Percentiles rank a stretch among this genome's conserved stretches.
Conservation (phyloP, 1,140 invertebrate genomes). For the Elymnias hypermnestra region DNA sequence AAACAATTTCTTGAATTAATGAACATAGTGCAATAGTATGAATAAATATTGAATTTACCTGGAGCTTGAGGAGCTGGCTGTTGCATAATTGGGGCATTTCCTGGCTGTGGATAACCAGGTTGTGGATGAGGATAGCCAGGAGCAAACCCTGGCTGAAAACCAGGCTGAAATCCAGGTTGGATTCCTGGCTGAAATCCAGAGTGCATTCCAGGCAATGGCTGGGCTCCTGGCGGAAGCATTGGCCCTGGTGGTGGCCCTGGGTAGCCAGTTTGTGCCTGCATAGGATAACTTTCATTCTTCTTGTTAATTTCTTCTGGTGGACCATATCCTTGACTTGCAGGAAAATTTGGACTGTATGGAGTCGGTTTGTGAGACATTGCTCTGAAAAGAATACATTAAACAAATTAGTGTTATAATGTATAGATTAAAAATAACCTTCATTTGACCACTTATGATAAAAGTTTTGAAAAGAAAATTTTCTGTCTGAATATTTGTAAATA, state of each 20-base stretch:
- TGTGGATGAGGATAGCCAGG: conserved; percentile 46
- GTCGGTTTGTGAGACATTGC: conserved; percentile 57
- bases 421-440: too few species aligned
- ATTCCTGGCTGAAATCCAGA: conserved; percentile 52
- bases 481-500: too few species aligned
- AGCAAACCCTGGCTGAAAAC: too few species aligned
- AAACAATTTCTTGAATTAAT: too few species aligned
- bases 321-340: conserved; percentile 50
- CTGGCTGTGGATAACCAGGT: conserved; percentile 36
- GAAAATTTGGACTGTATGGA: conserved; percentile 67
- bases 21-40: too few species aligned
- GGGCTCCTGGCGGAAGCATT: conserved; percentile 44
- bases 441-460: too few species aligned
- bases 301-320: conserved; percentile 43
- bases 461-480: too few species aligned
- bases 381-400: conserved; percentile 30
- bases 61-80: conserved; percentile 55
- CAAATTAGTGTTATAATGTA: too few species aligned
- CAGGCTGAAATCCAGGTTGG: conserved; percentile 47
- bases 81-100: conserved; percentile 50
- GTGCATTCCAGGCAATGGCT: conserved; percentile 58
- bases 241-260: conserved; percentile 45
- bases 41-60: conserved; percentile 36
- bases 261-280: conserved; percentile 45
- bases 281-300: conserved; percentile 45